Evolutionary conservation across 2,113 vertebrate genomes (phyloP).

Genomic region (Oryzias curvinotus): DNA sequence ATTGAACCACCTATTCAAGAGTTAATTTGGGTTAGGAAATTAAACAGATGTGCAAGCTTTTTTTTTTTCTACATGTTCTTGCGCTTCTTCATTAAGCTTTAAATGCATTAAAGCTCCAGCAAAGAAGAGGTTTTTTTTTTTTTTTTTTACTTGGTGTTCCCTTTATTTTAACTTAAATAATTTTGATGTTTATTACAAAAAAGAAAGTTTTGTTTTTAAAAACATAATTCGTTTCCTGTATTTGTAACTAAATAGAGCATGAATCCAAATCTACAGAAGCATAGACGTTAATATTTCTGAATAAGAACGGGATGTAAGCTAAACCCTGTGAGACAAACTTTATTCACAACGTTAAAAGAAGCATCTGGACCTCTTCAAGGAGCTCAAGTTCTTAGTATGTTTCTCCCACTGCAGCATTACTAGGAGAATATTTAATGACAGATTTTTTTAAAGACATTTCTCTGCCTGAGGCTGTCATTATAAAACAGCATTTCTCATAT

Average conservation of each 20-base stretch:
- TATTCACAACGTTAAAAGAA: constrained; percentile 42
- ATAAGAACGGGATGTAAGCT: constrained; percentile 23
- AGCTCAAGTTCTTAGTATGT: constrained; percentile 57
- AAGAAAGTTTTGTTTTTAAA: not conserved
- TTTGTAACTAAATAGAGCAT: constrained; percentile 15
- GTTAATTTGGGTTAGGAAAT: constrained; percentile 32
- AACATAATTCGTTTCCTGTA: not conserved
- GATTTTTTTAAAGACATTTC: constrained; percentile 70
- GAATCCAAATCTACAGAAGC: constrained; percentile 13
- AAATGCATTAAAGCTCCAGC: constrained; percentile 1
- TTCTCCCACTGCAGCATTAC: constrained; percentile 62
- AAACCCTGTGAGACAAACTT: constrained; percentile 36
- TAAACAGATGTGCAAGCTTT: constrained; percentile 4
- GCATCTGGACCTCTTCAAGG: constrained; percentile 50
- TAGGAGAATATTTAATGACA: constrained; percentile 74
- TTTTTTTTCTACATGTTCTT: constrained; percentile 21
- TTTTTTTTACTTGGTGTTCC: not conserved
- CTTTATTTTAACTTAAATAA: not conserved
- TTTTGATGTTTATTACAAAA: not conserved
- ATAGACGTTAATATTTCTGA: constrained; percentile 4
- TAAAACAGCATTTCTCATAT: constrained; percentile 72
- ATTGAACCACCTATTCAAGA: constrained; percentile 31
- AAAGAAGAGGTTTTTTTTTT: not conserved
- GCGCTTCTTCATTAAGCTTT: constrained; percentile 9
- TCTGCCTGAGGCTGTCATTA: constrained; percentile 72